Conservation (phyloP, 2,888 invertebrate genomes). For the Cyclophora punctaria region DNA sequence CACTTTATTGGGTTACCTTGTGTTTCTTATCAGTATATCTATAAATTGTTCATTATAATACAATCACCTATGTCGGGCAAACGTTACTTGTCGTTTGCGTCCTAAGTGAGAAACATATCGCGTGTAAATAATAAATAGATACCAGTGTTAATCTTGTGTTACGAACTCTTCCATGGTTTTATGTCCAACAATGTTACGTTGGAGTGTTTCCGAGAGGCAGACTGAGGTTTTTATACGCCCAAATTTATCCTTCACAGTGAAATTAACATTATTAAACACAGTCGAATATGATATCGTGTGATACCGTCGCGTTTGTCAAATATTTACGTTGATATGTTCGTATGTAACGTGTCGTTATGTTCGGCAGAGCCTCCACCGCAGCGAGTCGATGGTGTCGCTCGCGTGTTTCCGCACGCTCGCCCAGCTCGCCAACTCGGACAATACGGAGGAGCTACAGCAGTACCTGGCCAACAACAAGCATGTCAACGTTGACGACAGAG, state of each 20-base stretch:
- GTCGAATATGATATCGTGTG: no score
- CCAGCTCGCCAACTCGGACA: constrained; percentile 87
- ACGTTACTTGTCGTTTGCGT: constrained; percentile 39
- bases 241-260: no score
- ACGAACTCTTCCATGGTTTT: not conserved
- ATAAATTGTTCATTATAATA: constrained; percentile 54
- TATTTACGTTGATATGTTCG: no score
- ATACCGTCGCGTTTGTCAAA: no score
- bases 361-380: constrained; percentile 86
- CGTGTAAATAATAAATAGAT: not conserved
- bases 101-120: constrained; percentile 1
- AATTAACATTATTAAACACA: no score
- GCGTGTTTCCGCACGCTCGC: constrained; percentile 86
- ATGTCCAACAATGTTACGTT: constrained; percentile 38
- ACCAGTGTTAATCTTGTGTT: no score
- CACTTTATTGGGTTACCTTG: constrained; percentile 48
- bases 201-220: constrained; percentile 34
- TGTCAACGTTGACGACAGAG: constrained; percentile 88
- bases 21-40: constrained; percentile 66
- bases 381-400: constrained; percentile 93
- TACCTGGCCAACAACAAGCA: constrained; percentile 89
- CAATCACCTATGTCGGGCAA: constrained; percentile 43
- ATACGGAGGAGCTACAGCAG: constrained; percentile 84
- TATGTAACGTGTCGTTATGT: no score
- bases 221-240: constrained; percentile 34